A percentile compares a stretch with the other conserved stretches of the same genome.
Evolutionary conservation across 2,113 vertebrate species (phyloP).

Genomic region (Leucosticte australis): DNA sequence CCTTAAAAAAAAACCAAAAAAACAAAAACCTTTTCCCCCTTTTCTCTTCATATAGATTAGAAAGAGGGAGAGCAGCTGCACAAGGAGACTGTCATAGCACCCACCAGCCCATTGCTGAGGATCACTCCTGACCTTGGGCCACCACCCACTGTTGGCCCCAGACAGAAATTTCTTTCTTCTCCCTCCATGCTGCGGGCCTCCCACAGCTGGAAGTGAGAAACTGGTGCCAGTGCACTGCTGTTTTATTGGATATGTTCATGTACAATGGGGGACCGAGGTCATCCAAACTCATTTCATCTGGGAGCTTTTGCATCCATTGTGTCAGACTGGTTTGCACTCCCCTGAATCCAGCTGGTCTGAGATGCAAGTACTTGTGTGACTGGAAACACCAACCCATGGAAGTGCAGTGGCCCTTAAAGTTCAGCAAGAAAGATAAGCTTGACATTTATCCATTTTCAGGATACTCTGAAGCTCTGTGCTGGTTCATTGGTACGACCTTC

Average conservation of each 20-base stretch:
- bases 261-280: background rate
- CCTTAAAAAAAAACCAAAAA: background rate
- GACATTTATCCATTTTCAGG: background rate
- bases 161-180: background rate
- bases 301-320: background rate
- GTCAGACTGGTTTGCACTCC: background rate
- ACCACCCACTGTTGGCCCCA: background rate
- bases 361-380: background rate
- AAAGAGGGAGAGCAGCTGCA: background rate
- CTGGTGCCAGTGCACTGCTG: background rate
- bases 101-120: background rate
- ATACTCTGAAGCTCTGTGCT: background rate
- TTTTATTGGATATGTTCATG: background rate
- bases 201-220: background rate
- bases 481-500: background rate
- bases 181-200: background rate
- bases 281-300: background rate
- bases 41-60: background rate
- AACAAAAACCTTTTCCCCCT: fast-evolving
- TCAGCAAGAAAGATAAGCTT: background rate
- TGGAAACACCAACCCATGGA: background rate
- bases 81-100: background rate
- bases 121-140: background rate
- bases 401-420: background rate
- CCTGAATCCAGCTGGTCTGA: background rate